Evolutionary conservation across 2,113 vertebrate genomes (phyloP).

Genomic region (Ceyx margarethae): DNA sequence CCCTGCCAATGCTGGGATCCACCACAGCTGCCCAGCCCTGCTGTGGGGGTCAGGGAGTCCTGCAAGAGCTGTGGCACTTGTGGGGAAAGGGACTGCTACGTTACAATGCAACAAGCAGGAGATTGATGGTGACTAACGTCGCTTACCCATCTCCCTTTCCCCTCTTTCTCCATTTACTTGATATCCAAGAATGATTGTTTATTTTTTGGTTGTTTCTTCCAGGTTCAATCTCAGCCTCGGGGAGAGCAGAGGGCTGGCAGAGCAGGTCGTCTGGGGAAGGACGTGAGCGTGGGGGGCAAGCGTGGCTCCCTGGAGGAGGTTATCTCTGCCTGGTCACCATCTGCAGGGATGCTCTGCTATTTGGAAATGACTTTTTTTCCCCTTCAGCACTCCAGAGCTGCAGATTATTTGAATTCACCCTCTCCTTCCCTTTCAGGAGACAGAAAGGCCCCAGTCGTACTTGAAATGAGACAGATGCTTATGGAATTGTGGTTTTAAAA

Average conservation of each 20-base stretch:
- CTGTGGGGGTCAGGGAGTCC: not conserved
- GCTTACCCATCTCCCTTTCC: not conserved
- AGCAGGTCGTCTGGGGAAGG: not conserved
- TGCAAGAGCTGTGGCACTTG: not conserved
- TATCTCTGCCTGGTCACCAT: slow-evolving; percentile 16
- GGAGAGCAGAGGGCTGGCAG: not conserved
- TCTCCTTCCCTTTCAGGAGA: slow-evolving; percentile 54
- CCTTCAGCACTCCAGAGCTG: slow-evolving; percentile 43
- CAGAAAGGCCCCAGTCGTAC: slow-evolving; percentile 56
- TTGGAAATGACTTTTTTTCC: slow-evolving; percentile 27
- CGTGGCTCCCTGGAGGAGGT: not conserved
- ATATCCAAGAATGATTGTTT: not conserved
- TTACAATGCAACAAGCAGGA: not conserved
- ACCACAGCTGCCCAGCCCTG: not conserved
- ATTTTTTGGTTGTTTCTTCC: not conserved
- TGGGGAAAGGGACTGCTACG: not conserved
- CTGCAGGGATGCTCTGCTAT: slow-evolving; percentile 18
- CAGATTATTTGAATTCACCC: slow-evolving; percentile 62
- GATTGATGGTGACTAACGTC: not conserved
- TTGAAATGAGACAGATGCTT: slow-evolving; percentile 70
- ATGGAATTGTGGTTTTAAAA: slow-evolving; percentile 63
- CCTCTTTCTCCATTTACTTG: not conserved
- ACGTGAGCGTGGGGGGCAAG: not conserved
- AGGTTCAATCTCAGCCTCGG: not conserved
- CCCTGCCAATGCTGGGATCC: not conserved